phyloP scores from a whole-genome alignment of 2,797 vertebrate genomes.

The Galago senegalensis region DNA sequence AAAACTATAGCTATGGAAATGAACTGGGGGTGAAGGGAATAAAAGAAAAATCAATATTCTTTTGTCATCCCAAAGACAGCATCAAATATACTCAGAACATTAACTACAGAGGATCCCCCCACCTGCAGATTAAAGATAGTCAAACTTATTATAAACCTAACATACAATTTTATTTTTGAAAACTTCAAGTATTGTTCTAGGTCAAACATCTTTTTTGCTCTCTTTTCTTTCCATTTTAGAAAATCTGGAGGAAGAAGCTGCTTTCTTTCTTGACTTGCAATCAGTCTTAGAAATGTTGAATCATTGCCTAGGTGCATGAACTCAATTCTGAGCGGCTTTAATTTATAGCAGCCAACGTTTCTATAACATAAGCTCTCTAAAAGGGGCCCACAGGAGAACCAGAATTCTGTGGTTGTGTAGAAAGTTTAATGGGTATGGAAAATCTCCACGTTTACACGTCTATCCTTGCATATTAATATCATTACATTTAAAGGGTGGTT shows the following conservation, averaged over 20 bases:
- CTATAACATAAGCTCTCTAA: conserved; percentile 75
- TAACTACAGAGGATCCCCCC: background rate
- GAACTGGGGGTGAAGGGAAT: background rate
- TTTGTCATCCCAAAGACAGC: conserved; percentile 20
- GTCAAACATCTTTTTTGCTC: background rate
- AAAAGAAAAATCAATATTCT: conserved; percentile 53
- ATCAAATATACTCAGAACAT: conserved; percentile 52
- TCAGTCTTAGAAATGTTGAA: conserved; percentile 84
- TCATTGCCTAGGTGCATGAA: conserved; percentile 79
- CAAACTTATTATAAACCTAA: conserved; percentile 43
- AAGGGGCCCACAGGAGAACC: conserved; percentile 81
- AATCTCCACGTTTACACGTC: conserved; percentile 85
- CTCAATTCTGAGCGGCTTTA: conserved; percentile 73
- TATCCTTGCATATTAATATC: conserved; percentile 86
- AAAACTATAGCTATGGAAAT: background rate
- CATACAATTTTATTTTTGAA: conserved; percentile 47
- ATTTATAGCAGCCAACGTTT: conserved; percentile 75
- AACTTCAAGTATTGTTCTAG: background rate
- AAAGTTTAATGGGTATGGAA: conserved; percentile 87
- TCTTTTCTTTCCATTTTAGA: conserved; percentile 25
- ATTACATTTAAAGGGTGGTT: conserved; percentile 85
- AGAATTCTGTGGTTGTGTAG: conserved; percentile 84
- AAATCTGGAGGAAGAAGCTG: conserved; percentile 41
- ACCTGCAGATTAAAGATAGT: conserved; percentile 16
- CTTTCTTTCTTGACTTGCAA: conserved; percentile 77